A percentile compares a stretch with the other conserved stretches of the same genome.
These are phyloP conservation scores for Scaptomyza caliginosa DNA, from an alignment of 2,888 invertebrate species.

Conservation along the genomic window DNA sequence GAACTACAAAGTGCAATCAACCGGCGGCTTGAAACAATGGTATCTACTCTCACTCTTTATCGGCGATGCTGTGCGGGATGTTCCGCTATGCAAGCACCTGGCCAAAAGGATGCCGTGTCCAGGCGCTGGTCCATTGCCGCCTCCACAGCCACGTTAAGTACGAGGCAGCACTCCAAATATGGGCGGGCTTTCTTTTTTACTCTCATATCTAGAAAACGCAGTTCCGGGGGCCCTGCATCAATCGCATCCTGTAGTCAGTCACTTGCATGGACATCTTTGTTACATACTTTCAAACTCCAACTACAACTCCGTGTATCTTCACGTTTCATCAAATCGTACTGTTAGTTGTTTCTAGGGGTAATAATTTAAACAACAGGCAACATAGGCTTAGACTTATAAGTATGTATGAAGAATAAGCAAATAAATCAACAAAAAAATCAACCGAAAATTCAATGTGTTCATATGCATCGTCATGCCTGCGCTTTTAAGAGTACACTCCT, in stretches of 20 bases:
- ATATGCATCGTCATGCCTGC: conserved; percentile 61
- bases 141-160: conserved; percentile 78
- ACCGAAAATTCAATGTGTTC: conserved; percentile 37
- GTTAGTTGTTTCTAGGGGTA: conserved; percentile 65
- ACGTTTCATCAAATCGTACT: conserved; percentile 42
- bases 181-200: conserved; percentile 38
- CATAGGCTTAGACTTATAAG: conserved; percentile 66
- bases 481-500: conserved; percentile 35
- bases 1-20: conserved; percentile 90
- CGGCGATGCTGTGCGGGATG: conserved; percentile 93
- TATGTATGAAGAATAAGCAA: conserved; percentile 57
- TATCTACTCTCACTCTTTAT: conserved; percentile 93
- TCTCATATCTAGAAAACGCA: conserved; percentile 9
- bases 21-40: conserved; percentile 89
- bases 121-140: conserved; percentile 81
- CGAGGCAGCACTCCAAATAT: conserved; percentile 8
- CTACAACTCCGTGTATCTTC: conserved; percentile 18
- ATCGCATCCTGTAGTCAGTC: conserved; percentile 53
- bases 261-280: conserved; percentile 63
- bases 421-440: conserved; percentile 66
- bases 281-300: conserved; percentile 36
- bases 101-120: conserved; percentile 88
- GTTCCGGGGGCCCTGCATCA: conserved; percentile 14
- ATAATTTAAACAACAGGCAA: conserved; percentile 63
- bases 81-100: conserved; percentile 91